Base-by-base conservation (phyloP, 2,888 invertebrate genomes). In the Theretra japonica region DNA sequence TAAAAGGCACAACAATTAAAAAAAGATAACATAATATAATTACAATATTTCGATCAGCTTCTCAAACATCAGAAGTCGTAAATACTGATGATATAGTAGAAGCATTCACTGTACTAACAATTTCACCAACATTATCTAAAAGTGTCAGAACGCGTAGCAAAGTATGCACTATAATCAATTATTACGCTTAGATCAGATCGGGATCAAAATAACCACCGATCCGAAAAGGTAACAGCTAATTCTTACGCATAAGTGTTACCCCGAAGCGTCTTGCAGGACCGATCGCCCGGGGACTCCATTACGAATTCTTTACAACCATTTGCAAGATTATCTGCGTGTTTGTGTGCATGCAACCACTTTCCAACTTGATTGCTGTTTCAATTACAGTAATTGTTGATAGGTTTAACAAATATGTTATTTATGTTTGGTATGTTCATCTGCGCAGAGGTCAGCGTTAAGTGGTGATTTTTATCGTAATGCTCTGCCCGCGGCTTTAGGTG, bases 361-460 rank as follows among this genome's bases (percentile, higher is more conserved):
- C 62, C 33, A 65, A 15, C 62, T 17, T 65, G 62, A 23, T 65
- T 65, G 62, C 41, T 65, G 33, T 65, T 65, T 65, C 62, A 65
- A 65, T 65, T 65, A 65, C 62, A 41, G 62, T 65, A 65, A 65
- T 65, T 65, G 62, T 65, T 65, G 62, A 65, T 65, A 65, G 62
- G 62, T 65, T 53, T 65, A 65, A 65, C 62, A 65, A 65, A 65
- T 65, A 65, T 65, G 62, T 65, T 65, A 65, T 65, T 65, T 65
- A 65, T 65, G 30, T 33, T 23, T 15, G 62, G 41, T 33, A 41
- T 41, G 62, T 41, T 21, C 41, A 53, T 53, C 41, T 41, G 62
- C 19, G 23, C 23, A 8, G 62, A 65, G 62, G 41, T 65, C 62
- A 41, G 15, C 41, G 30, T n/a, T 21, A 65, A 21, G 8, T 33